Percentiles rank a stretch among this genome's conserved stretches.
Evolutionary conservation across 2,113 vertebrate genomes (phyloP).

Genomic region (Chauna torquata): DNA sequence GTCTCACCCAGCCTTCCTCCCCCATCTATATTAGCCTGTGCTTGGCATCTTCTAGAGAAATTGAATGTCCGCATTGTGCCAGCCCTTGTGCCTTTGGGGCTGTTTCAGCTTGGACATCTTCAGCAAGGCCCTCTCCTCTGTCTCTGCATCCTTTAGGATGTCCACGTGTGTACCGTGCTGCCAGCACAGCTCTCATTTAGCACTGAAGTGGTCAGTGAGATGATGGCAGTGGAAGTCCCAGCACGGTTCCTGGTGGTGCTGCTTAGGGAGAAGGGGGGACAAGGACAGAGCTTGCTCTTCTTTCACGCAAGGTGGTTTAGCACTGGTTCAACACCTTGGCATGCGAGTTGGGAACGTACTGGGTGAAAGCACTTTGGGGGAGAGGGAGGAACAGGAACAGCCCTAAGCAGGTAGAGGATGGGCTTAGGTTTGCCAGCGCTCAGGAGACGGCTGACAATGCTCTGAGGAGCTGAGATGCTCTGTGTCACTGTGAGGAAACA

Average conservation of each 20-base stretch:
- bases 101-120: not conserved
- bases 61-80: not conserved
- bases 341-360: not conserved
- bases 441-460: not conserved
- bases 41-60: not conserved
- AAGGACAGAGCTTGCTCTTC: not conserved
- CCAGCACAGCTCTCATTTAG: not conserved
- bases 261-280: not conserved
- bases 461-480: not conserved
- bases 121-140: not conserved
- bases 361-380: not conserved
- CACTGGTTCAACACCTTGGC: fast-evolving
- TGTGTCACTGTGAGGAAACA: not conserved
- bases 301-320: not conserved
- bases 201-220: not conserved
- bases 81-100: not conserved
- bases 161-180: fast-evolving
- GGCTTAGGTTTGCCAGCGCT: not conserved
- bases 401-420: not conserved
- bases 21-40: not conserved
- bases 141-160: not conserved
- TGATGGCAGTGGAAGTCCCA: not conserved
- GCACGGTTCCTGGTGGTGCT: not conserved
- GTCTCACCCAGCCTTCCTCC: not conserved
- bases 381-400: not conserved